phyloP scores from a whole-genome alignment of 1,140 invertebrate genomes.

The Antheraea mylitta region DNA sequence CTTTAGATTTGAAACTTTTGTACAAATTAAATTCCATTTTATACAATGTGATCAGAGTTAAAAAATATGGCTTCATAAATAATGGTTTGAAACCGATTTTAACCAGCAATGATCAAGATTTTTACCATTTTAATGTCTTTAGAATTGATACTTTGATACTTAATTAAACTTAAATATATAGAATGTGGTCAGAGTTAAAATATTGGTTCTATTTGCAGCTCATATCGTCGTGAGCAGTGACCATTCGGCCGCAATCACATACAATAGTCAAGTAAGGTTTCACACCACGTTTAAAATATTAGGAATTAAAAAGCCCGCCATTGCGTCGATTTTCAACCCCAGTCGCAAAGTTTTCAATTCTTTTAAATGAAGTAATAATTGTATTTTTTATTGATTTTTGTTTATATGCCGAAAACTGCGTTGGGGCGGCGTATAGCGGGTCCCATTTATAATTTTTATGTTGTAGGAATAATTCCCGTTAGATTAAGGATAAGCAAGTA shows the following conservation, averaged over 20 bases:
- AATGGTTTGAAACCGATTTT: too few species aligned
- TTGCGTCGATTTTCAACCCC: neutral
- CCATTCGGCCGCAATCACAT: slow-evolving; percentile 53
- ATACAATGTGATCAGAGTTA: too few species aligned
- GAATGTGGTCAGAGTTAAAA: neutral
- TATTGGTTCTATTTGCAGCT: slow-evolving; percentile 45
- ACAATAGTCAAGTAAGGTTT: slow-evolving; percentile 61
- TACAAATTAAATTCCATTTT: too few species aligned
- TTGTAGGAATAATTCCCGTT: slow-evolving; percentile 66
- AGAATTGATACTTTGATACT: too few species aligned
- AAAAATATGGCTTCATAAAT: too few species aligned
- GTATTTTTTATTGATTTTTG: neutral
- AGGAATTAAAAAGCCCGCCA: neutral
- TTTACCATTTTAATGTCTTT: too few species aligned
- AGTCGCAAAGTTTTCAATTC: neutral
- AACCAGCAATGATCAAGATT: too few species aligned
- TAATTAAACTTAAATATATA: too few species aligned
- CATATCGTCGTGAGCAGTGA: slow-evolving; percentile 74
- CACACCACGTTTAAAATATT: slow-evolving; percentile 53
- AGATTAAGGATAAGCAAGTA: slow-evolving; percentile 54
- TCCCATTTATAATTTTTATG: slow-evolving; percentile 42
- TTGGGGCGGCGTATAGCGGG: slow-evolving; percentile 17
- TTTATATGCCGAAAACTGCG: neutral
- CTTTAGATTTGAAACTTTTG: too few species aligned
- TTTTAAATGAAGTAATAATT: neutral